Conservation (phyloP, 2,888 invertebrate genomes). For the Leuctra nigra region DNA sequence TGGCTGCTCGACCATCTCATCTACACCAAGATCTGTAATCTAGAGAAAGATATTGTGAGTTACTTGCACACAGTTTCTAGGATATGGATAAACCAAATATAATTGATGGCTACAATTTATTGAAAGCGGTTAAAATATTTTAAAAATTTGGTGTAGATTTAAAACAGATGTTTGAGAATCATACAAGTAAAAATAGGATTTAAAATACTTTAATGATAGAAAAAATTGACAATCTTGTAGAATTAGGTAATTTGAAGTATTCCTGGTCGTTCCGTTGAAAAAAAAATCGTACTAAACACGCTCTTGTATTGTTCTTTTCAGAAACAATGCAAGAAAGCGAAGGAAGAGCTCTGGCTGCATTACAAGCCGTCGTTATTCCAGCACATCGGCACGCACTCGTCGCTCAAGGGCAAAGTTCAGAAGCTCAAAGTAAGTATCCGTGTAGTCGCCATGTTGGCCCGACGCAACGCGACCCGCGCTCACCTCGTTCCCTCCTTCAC, state of each 20-base stretch:
- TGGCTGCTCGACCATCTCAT: conserved; percentile 91
- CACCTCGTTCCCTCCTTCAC: conserved; percentile 7
- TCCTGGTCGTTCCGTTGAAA: too few relatives aligned
- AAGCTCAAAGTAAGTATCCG: conserved; percentile 68
- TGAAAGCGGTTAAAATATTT: too few relatives aligned
- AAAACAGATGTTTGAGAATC: too few relatives aligned
- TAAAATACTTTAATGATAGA: too few relatives aligned
- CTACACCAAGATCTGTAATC: conserved; percentile 81
- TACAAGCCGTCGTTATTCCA: conserved; percentile 90
- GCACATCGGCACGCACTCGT: conserved; percentile 92
- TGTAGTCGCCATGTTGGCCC: background rate
- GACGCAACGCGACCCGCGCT: background rate
- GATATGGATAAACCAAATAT: too few relatives aligned
- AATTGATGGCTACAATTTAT: too few relatives aligned
- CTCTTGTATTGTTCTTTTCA: conserved; percentile 42
- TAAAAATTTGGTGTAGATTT: too few relatives aligned
- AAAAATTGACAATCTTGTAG: too few relatives aligned
- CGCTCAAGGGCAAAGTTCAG: conserved; percentile 92
- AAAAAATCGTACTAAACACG: too few relatives aligned
- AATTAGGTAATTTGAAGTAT: too few relatives aligned
- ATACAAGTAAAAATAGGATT: too few relatives aligned
- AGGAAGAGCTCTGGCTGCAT: conserved; percentile 72
- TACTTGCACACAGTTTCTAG: too few relatives aligned
- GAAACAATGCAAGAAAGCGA: conserved; percentile 76
- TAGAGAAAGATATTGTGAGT: conserved; percentile 66